Evolutionary conservation across 2,797 vertebrate species (phyloP), one percentile per base, ranked within the genome.

Genomic region (Coreius guichenoti): DNA sequence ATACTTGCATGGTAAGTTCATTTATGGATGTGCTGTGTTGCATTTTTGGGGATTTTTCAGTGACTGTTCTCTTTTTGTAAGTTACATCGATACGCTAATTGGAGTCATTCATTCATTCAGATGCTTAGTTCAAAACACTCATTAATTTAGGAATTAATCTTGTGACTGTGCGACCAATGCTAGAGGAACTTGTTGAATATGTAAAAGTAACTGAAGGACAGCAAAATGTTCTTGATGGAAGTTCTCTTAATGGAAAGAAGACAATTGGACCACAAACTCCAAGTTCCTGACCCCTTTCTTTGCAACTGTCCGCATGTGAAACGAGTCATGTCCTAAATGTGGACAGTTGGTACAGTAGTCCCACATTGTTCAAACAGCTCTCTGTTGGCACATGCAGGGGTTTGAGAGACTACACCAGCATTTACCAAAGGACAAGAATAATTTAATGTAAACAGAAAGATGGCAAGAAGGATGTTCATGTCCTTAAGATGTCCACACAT

Each of bases 1-100:
- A 56, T 36, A 61, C 61, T 67, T 47, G 43, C 26, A 5, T 49
- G 61, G 58, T 43, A 65, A 26, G 87, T 89, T 88, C 76, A 89
- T 82, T 86, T 73, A 85, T 51, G 58, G 31, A 69, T 69, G 49
- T 45, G 19, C 47, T 76, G 61, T 68, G 36, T 26, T 78, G 61
- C 14, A 72, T 78, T 75, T 76, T 68, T 1, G 8, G 13, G 33
- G 47, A 58, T 73, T 33, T 78, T 69, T 85, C 23, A 39, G 13
- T n/a, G 8, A 73, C 12, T 79, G 75, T 49, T 77, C 68, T 80
- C 45, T 65, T 49, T 73, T 72, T 39, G 17, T 8, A 56, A 16
- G 51, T 17, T 70, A 36, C 12, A 19, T 29, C 58, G 51, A 54
- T 23, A 29, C 2, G 16, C 33, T 39, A 45, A 23, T 26, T 43